Percentiles rank a stretch among this genome's conserved stretches.
Conservation (phyloP, 2,888 invertebrate species). For the Harmothoe impar region DNA sequence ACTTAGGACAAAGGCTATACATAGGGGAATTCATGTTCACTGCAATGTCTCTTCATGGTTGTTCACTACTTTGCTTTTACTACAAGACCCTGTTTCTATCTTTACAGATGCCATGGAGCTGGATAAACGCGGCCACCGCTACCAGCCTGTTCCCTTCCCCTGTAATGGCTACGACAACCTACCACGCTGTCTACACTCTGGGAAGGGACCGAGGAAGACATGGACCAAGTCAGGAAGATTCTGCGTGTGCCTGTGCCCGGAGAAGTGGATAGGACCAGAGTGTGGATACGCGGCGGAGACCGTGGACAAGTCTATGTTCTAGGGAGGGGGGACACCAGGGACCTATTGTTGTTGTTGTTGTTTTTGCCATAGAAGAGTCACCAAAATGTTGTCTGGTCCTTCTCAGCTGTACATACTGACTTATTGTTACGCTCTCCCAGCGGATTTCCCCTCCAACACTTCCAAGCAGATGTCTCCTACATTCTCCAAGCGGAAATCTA, state of each 20-base stretch:
- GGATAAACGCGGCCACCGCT: conserved; percentile 45
- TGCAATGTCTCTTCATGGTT: too few species aligned
- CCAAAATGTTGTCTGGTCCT: too few species aligned
- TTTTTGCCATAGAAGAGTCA: too few species aligned
- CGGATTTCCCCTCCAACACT: too few species aligned
- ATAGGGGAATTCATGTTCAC: too few species aligned
- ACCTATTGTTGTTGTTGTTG: background rate
- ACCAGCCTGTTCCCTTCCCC: conserved; percentile 65
- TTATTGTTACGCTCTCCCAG: too few species aligned
- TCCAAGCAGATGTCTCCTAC: too few species aligned
- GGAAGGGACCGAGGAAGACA: conserved; percentile 67
- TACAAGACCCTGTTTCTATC: background rate
- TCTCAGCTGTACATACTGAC: too few species aligned
- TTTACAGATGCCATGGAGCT: conserved; percentile 25
- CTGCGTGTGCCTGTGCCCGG: conserved; percentile 68
- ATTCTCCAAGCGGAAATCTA: too few species aligned
- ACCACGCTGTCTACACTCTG: conserved; percentile 67
- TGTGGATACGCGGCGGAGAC: conserved; percentile 64
- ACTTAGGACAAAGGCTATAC: too few species aligned
- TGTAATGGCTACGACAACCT: conserved; percentile 69
- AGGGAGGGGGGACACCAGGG: background rate
- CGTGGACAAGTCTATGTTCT: conserved; percentile 12
- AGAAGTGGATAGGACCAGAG: conserved; percentile 67
- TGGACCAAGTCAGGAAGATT: conserved; percentile 67
- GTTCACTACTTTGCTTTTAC: too few species aligned